Conservation (phyloP, 2,888 invertebrate genomes). For the Ormyrus pomaceus region DNA sequence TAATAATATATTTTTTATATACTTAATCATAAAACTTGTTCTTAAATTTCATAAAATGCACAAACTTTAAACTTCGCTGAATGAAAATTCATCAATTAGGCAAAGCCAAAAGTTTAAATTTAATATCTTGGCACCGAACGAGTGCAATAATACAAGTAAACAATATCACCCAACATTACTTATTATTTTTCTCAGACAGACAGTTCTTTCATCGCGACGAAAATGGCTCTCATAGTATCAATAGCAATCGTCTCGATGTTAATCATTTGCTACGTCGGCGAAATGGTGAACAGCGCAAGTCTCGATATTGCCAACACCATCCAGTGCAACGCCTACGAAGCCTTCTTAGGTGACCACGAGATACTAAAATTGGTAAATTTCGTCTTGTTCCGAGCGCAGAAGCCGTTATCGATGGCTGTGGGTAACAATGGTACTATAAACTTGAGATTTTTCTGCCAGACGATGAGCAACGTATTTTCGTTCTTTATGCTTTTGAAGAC, state of each 20-base stretch:
- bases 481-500: slow-evolving; percentile 14
- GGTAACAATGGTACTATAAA: neutral
- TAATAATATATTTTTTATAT: no score
- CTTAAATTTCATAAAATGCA: no score
- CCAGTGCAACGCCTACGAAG: neutral
- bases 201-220: no score
- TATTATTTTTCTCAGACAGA: neutral
- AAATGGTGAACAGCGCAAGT: neutral
- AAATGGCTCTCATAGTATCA: neutral
- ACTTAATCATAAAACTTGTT: no score
- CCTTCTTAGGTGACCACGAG: neutral
- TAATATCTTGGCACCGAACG: no score
- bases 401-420: neutral
- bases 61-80: no score
- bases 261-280: slow-evolving; percentile 17
- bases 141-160: no score
- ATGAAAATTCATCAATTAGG: no score
- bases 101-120: no score
- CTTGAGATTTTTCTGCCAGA: neutral
- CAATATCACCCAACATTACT: neutral
- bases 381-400: slow-evolving; percentile 7
- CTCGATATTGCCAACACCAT: neutral
- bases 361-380: neutral
- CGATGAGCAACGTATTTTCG: slow-evolving; percentile 25
- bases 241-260: neutral